These are phyloP conservation scores for Chironomus riparius DNA, from an alignment of 2,888 invertebrate genomes.

Conservation along the genomic window DNA sequence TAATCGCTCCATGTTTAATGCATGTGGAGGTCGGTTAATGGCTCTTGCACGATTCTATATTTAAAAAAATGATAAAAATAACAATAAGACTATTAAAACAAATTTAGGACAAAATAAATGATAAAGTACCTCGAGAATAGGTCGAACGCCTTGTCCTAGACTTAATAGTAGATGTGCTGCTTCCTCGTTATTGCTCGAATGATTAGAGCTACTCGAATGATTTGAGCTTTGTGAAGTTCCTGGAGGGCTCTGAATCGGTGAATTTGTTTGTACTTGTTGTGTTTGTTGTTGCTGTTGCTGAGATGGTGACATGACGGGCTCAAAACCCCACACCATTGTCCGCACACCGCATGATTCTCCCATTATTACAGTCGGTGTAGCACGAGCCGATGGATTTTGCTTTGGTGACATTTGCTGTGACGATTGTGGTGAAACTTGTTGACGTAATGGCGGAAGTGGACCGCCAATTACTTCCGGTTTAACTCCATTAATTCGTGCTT, in stretches of 20 bases:
- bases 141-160: slow-evolving; percentile 60
- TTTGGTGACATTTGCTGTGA: slow-evolving; percentile 39
- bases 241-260: slow-evolving; percentile 33
- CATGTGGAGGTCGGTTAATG: slow-evolving; percentile 47
- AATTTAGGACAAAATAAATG: background rate
- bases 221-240: slow-evolving; percentile 34
- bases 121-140: slow-evolving; percentile 35
- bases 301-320: slow-evolving; percentile 36
- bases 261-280: slow-evolving; percentile 29
- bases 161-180: slow-evolving; percentile 64
- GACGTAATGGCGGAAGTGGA: slow-evolving; percentile 38
- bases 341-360: slow-evolving; percentile 84
- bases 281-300: slow-evolving; percentile 30
- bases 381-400: slow-evolving; percentile 38
- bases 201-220: slow-evolving; percentile 38
- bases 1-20: slow-evolving; percentile 82
- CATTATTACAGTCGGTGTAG: slow-evolving; percentile 83
- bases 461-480: slow-evolving; percentile 75
- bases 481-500: slow-evolving; percentile 64
- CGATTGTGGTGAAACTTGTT: slow-evolving; percentile 34
- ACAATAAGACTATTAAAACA: background rate
- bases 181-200: slow-evolving; percentile 50
- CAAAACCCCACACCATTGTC: slow-evolving; percentile 56
- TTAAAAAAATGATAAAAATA: background rate
- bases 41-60: slow-evolving; percentile 38